Base-by-base conservation (phyloP, 2,888 invertebrate genomes). In the Tipula helvola region DNA sequence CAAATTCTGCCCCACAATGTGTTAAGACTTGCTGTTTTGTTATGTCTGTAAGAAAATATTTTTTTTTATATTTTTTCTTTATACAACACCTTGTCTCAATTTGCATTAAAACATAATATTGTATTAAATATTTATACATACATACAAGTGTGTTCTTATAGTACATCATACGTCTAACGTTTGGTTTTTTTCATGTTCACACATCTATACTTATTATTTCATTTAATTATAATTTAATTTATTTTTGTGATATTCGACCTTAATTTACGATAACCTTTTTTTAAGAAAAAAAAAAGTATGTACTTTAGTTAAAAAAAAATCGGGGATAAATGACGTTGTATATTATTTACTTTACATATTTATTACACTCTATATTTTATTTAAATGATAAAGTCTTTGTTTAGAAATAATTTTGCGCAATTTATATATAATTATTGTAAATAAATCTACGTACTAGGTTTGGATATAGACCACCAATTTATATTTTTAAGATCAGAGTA, bases 221-320 rank as follows among this genome's bases (percentile, higher is more conserved):
- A 71, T 71, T 71, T 71, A 71, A 71, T 71, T 71, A 71, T 71
- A 71, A 71, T 71, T 71, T 71, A 71, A 71, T 71, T 71, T 71
- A 71, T 71, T 71, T 71, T 71, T 71, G 71, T 71, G 71, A 71
- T 71, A 71, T 71, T 71, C 71, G 71, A 71, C 71, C 71, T 71
- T 71, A 71, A 71, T 71, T 71, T 18, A 71, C 28, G 71, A 71
- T 71, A 71, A 71, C 71, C 71, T 71, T 71, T 57, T 57, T 57
- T 71, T 71, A 1, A 28, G 28, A 28, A 28, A 52, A 52, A 52
- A 52, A 16, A 52, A 71, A 18, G 18, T 71, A 71, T 71, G 71
- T 71, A 71, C 71, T 52, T 52, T 52, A 71, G 71, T 71, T 71
- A 71, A 71, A 52, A 39, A 39, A 39, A 71, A 71, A 71, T 71